Conservation (phyloP, 2,797 vertebrate genomes). For the Notolabrus celidotus region DNA sequence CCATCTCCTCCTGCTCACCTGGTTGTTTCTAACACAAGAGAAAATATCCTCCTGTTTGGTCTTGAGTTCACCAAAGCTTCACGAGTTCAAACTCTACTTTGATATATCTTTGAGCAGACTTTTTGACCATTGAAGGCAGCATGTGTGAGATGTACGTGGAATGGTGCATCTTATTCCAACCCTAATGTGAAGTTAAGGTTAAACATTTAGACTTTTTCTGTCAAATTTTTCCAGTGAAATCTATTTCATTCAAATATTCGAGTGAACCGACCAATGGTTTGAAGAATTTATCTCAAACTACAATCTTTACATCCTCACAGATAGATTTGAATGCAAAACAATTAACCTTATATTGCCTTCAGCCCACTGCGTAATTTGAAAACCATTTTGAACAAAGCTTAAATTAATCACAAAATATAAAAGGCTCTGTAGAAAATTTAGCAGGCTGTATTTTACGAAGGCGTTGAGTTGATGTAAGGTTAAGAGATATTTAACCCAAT, state of each 20-base stretch:
- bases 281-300: not conserved
- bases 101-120: too few relatives aligned
- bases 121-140: too few relatives aligned
- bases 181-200: not conserved
- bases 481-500: slow-evolving; percentile 48
- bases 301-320: slow-evolving; percentile 17
- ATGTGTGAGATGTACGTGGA: too few relatives aligned
- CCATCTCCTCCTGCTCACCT: not conserved
- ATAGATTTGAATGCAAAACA: slow-evolving; percentile 20
- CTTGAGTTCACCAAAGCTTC: not conserved
- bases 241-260: not conserved
- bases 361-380: slow-evolving; percentile 24
- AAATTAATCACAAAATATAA: slow-evolving; percentile 25
- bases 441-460: slow-evolving; percentile 2
- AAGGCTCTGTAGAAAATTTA: slow-evolving; percentile 26
- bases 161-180: not conserved
- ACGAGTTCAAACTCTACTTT: too few relatives aligned
- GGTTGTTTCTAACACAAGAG: not conserved
- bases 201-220: not conserved
- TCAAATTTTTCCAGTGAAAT: not conserved
- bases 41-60: not conserved
- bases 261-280: not conserved
- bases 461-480: slow-evolving; percentile 24
- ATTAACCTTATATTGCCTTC: slow-evolving; percentile 4
- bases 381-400: slow-evolving; percentile 21